Conservation (phyloP, 2,113 vertebrate species). For the Calyptommatus sinebrachiatus region DNA sequence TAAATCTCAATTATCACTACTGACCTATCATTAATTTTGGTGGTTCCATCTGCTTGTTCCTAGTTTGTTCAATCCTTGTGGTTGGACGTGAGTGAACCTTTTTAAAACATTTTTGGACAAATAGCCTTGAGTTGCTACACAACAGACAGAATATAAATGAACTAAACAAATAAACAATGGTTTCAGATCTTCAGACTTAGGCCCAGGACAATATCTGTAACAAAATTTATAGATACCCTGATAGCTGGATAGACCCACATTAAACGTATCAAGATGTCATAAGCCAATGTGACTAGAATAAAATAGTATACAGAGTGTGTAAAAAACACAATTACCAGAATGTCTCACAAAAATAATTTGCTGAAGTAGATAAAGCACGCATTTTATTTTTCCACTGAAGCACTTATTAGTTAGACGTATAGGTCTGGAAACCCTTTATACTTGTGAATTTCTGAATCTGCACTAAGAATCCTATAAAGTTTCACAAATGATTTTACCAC, state of each 20-base stretch:
- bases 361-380: background rate
- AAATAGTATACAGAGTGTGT: background rate
- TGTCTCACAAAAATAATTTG: background rate
- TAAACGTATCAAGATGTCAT: background rate
- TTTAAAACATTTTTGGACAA: no score
- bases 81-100: no score
- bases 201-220: background rate
- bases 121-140: no score
- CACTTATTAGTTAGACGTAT: background rate
- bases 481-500: rapidly evolving
- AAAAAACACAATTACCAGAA: background rate
- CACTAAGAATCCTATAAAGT: rapidly evolving
- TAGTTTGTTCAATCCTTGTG: no score
- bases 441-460: background rate
- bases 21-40: no score
- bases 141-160: no score
- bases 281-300: background rate
- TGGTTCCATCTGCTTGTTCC: no score
- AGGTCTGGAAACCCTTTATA: background rate
- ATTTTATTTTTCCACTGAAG: background rate
- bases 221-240: background rate
- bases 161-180: background rate
- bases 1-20: no score
- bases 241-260: background rate
- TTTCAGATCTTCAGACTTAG: background rate